Evolutionary conservation across 2,797 vertebrate genomes (phyloP), one percentile per base, ranked within the genome.

Genomic region (Brachyrhaphis roseni): DNA sequence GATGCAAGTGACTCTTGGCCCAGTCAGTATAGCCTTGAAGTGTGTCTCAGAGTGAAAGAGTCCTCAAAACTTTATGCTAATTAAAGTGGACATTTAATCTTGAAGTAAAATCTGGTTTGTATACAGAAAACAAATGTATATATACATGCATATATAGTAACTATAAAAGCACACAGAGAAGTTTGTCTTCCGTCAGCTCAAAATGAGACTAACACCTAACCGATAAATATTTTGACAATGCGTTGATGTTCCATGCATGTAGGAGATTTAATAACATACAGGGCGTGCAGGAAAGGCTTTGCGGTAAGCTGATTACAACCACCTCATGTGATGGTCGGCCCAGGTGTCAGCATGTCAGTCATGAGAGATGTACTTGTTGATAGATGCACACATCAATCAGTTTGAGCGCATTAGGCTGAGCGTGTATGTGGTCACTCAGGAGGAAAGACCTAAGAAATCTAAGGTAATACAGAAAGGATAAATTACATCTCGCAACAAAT

Each of bases 251-350:
- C 51, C 79, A 76, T 82, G 82, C 77, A 77, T 2, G 62, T 47
- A 78, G 82, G 77, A 71, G 82, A 89, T 75, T 83, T 80, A 88
- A 77, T 88, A 87, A 92, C 79, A 78, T 53, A 41, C 68, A 81
- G 79, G 85, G 80, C 86, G 77, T n/a, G 47, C 31, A 18, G 64
- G 64, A 80, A 47, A 77, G 87, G 88, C 87, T 84, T 73, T 31
- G 51, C 18, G 6, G 28, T 93, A 89, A 94, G 89, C 89, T 83
- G 90, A 94, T 88, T 92, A 93, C 72, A 78, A 83, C 75, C 16
- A 74, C 74, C 70, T 80, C 59, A 18, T 82, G 83, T 80, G 86
- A 89, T 53, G 86, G 86, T 84, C 82, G 64, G 77, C 90, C 89
- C 85, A 82, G 90, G 88, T 90, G 87, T 91, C 88, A 87, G 55